Conservation (phyloP, 1,140 invertebrate genomes). For the Aphis gossypii region DNA sequence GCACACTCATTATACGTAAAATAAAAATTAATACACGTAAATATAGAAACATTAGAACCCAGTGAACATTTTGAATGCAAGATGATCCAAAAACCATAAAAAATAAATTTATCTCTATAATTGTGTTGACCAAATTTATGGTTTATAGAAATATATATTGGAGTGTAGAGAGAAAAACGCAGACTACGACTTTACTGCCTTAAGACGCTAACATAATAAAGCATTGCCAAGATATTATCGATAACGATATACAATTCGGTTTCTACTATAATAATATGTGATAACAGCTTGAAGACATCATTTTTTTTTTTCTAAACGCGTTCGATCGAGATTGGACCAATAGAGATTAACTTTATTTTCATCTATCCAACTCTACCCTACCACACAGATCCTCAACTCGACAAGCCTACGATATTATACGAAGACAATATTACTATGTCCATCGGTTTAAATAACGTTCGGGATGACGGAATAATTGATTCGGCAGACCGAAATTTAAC, state of each 20-base stretch:
- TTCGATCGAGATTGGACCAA: not conserved
- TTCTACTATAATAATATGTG: not conserved
- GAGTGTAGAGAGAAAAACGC: too few relatives aligned
- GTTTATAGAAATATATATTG: too few relatives aligned
- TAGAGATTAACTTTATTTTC: not conserved
- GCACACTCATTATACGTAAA: not conserved
- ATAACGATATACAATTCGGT: not conserved
- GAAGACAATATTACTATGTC: not conserved
- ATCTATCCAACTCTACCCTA: not conserved
- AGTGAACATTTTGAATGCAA: not conserved
- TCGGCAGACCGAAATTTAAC: not conserved
- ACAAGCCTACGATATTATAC: too few relatives aligned
- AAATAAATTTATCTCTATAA: not conserved
- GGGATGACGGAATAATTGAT: slow-evolving; percentile 29
- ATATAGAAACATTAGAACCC: not conserved
- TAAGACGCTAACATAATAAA: not conserved
- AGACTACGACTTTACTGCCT: too few relatives aligned
- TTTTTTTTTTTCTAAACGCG: not conserved
- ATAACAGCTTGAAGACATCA: not conserved
- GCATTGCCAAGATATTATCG: not conserved
- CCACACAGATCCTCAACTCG: not conserved
- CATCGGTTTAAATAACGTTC: not conserved
- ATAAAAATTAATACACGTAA: not conserved
- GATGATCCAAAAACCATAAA: not conserved
- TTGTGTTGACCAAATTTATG: not conserved